Evolutionary conservation across 2,113 vertebrate species (phyloP).

Genomic region (Sinocyclocheilus anshuiensis): DNA sequence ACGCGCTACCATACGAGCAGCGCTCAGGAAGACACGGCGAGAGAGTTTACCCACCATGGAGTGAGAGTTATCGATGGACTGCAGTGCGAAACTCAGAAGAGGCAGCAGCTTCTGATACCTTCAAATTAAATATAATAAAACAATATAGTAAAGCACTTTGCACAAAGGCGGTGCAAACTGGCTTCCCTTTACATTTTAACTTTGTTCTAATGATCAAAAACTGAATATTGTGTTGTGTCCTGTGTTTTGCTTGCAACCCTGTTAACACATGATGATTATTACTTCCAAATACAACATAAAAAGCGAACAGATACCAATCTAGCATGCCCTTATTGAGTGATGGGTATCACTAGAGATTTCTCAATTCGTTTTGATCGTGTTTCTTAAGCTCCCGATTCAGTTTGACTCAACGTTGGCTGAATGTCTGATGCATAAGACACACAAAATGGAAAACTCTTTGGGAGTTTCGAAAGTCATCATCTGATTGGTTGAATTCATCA

Average conservation of each 20-base stretch:
- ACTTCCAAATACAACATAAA: neutral
- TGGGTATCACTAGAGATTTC: neutral
- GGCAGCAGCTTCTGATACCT: constrained; percentile 90
- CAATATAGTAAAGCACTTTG: neutral
- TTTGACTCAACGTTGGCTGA: neutral
- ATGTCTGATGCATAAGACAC: too few species aligned
- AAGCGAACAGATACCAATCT: neutral
- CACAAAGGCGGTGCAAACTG: neutral
- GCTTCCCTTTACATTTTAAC: neutral
- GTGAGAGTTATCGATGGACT: constrained; percentile 88
- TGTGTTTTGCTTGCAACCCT: too few species aligned
- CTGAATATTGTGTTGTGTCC: neutral
- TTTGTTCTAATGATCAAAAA: neutral
- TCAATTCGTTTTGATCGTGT: neutral
- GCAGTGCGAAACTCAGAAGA: constrained; percentile 82
- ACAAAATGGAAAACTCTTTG: too few species aligned
- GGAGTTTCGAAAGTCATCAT: too few species aligned
- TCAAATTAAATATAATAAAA: constrained; percentile 17
- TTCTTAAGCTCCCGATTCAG: neutral
- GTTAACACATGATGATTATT: too few species aligned
- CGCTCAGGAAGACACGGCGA: constrained; percentile 84
- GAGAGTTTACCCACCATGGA: constrained; percentile 90
- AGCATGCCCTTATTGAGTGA: neutral
- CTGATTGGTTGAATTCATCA: too few species aligned
- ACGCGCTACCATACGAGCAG: constrained; percentile 87